Base-by-base conservation (phyloP, 2,888 invertebrate species). In the Himalopsyche anomala region DNA sequence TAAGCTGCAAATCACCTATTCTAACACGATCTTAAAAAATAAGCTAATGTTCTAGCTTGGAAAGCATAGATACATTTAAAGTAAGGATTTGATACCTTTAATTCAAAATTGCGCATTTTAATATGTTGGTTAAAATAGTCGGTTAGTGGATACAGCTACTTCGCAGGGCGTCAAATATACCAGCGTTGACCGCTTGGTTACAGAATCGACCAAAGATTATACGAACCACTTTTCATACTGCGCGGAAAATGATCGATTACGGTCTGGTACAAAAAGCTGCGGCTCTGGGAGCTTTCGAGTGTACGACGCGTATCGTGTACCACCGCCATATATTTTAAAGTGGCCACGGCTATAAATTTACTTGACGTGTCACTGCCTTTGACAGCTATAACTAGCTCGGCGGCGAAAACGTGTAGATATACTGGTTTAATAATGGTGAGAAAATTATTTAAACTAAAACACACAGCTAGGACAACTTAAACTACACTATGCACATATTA, bases 311-410 rank as follows among this genome's bases (percentile, higher is more conserved):
- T 74, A 74, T 11, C 74, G 74, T 74, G 74, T 74, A 74, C 74
- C 5, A 74, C 74, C 74, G 19, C 36, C 74, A 74, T 74, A 51
- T 51, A 74, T 74, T 74, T 74, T 74, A 74, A 74, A 74, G 74
- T 74, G 74, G 74, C 74, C 74, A 74, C 4, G 38, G 74, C 74
- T 1, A 74, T 74, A 74, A 74, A 74, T 74, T 74, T 74, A 1
- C 74, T 74, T 36, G 36, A 74, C 74, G 19, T 74, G 74, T 74
- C 74, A 36, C 74, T 74, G 74, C 38, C 28, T 74, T 74, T 74
- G 74, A 74, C 74, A 74, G 74, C 12, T 36, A 36, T 74, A 74
- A 74, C 74, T 74, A 74, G 36, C 74, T 74, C 36, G 74, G 74
- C 36, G 19, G 19, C 19, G 36, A 74, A 74, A 74, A 74, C 28